These are phyloP conservation scores for Solen grandis DNA, from an alignment of 1,140 invertebrate species.

Conservation along the genomic window DNA sequence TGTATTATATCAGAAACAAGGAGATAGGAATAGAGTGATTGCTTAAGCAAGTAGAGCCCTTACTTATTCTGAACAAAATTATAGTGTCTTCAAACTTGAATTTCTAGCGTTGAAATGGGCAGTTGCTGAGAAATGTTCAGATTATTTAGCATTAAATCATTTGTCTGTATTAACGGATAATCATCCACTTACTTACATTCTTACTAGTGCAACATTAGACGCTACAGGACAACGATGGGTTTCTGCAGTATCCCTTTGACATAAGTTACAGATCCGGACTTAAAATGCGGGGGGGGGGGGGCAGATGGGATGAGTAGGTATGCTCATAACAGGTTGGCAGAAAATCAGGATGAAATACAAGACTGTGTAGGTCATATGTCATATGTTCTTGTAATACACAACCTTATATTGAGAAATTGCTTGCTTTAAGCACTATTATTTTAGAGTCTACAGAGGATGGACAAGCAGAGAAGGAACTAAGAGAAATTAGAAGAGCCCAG, in stretches of 20 bases:
- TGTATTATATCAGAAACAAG: conserved; percentile 1
- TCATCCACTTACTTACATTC: conserved; percentile 29
- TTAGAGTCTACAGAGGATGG: neutral
- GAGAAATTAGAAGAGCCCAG: neutral
- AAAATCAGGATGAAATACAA: no score
- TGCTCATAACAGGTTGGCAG: neutral
- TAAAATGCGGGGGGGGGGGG: neutral
- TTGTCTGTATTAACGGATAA: conserved; percentile 28
- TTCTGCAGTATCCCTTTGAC: neutral
- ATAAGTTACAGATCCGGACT: neutral
- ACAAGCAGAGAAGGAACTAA: neutral
- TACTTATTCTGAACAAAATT: conserved; percentile 5
- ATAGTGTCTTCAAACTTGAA: conserved; percentile 18
- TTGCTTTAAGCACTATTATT: no score
- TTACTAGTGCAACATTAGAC: conserved; percentile 22
- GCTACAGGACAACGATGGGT: conserved; percentile 44
- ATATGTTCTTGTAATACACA: no score
- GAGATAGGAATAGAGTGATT: neutral
- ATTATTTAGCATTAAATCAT: conserved; percentile 28
- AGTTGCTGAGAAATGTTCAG: conserved; percentile 24
- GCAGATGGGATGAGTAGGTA: neutral
- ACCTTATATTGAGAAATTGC: no score
- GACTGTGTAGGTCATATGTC: no score
- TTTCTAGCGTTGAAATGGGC: conserved; percentile 37
- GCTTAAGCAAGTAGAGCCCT: conserved; percentile 13